phyloP scores from a whole-genome alignment of 2,888 invertebrate genomes.

The Mactromeris polynyma region DNA sequence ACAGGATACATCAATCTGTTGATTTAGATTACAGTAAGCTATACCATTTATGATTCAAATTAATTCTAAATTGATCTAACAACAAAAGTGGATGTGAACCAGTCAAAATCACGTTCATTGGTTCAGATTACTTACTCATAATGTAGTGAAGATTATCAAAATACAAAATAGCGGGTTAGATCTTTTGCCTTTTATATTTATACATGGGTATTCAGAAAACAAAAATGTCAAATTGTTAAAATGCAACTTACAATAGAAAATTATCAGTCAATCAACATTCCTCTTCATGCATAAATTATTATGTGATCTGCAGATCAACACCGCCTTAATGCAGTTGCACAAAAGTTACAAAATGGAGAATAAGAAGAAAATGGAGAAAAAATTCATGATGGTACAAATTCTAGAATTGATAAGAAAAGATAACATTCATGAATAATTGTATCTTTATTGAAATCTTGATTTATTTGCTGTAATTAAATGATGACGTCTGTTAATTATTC shows the following conservation, averaged over 20 bases:
- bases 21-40: too few relatives aligned
- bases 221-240: background rate
- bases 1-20: too few relatives aligned
- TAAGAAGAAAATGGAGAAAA: background rate
- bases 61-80: too few relatives aligned
- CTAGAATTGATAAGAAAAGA: background rate
- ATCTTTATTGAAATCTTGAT: constrained; percentile 22
- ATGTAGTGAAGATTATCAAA: too few relatives aligned
- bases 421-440: constrained; percentile 15
- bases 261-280: background rate
- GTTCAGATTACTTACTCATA: too few relatives aligned
- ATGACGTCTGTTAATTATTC: constrained; percentile 43
- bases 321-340: background rate
- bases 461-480: constrained; percentile 39
- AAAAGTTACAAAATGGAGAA: background rate
- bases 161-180: too few relatives aligned
- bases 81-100: too few relatives aligned
- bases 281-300: background rate
- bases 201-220: too few relatives aligned
- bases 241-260: background rate
- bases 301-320: background rate
- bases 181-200: too few relatives aligned
- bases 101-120: too few relatives aligned
- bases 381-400: background rate
- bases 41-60: too few relatives aligned